phyloP scores from a whole-genome alignment of 1,140 invertebrate species.

The Lordiphosa collinella region DNA sequence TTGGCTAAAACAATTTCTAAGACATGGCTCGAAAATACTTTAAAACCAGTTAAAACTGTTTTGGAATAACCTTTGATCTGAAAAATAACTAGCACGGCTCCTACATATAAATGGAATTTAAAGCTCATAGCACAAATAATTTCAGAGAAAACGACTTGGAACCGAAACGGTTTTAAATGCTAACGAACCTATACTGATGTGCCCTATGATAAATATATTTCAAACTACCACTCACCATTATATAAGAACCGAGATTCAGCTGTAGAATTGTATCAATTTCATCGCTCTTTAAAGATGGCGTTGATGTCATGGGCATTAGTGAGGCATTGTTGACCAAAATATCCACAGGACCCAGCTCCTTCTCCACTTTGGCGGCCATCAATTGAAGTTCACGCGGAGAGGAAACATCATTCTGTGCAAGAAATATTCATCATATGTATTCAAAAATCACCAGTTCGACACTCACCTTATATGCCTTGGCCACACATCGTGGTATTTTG shows the following conservation, averaged over 20 bases:
- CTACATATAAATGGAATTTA: no score
- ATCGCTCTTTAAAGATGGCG: slow-evolving; percentile 62
- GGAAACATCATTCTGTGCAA: slow-evolving; percentile 71
- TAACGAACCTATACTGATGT: no score
- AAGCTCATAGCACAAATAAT: no score
- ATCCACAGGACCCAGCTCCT: slow-evolving; percentile 74
- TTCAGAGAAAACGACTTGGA: no score
- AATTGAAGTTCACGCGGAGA: slow-evolving; percentile 66
- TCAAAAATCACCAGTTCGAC: background rate
- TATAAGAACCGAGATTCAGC: slow-evolving; percentile 74
- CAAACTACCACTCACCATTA: slow-evolving; percentile 48
- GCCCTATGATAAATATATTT: no score
- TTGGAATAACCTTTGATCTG: no score
- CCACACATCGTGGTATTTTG: slow-evolving; percentile 54
- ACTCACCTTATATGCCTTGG: slow-evolving; percentile 75
- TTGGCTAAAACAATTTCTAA: no score
- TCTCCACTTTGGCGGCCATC: slow-evolving; percentile 72
- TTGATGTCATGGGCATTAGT: slow-evolving; percentile 74
- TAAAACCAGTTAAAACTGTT: no score
- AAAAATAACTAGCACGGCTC: no score
- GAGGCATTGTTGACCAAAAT: slow-evolving; percentile 78
- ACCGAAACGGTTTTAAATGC: no score
- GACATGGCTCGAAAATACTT: no score
- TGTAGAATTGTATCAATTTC: slow-evolving; percentile 72
- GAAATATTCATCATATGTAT: background rate